Percentiles rank a stretch among this genome's conserved stretches.
Evolutionary conservation across 1,140 invertebrate genomes (phyloP).

Genomic region (Diorhabda elongata): DNA sequence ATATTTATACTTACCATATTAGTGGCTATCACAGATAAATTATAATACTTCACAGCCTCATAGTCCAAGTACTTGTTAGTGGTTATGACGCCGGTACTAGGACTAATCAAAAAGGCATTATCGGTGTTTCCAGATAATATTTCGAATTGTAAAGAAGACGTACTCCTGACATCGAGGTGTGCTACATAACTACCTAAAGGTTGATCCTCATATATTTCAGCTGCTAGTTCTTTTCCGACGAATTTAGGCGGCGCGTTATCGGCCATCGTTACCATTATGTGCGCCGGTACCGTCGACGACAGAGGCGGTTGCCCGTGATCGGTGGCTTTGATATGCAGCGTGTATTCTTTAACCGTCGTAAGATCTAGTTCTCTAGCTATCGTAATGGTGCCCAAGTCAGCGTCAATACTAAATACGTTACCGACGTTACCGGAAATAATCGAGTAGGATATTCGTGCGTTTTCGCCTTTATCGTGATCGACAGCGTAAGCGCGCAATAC

Average conservation of each 20-base stretch:
- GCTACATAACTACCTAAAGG: conserved; percentile 72
- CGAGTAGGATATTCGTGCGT: conserved; percentile 74
- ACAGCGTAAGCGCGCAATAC: conserved; percentile 71
- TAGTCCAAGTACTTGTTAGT: conserved; percentile 74
- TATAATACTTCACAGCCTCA: conserved; percentile 72
- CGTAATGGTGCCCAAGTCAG: conserved; percentile 69
- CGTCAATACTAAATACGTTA: conserved; percentile 76
- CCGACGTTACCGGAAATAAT: conserved; percentile 82
- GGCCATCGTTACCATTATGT: conserved; percentile 82
- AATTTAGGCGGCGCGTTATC: conserved; percentile 85
- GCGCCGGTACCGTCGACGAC: conserved; percentile 73
- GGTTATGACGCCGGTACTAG: conserved; percentile 76
- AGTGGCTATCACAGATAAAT: conserved; percentile 76
- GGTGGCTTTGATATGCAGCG: conserved; percentile 74
- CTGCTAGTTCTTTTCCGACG: conserved; percentile 49
- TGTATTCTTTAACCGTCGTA: conserved; percentile 69
- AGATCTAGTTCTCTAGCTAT: conserved; percentile 72
- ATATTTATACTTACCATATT: conserved; percentile 67
- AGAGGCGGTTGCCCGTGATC: conserved; percentile 75
- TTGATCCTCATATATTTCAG: conserved; percentile 83
- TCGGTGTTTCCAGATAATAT: conserved; percentile 73
- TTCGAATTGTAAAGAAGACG: conserved; percentile 76
- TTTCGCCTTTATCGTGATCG: conserved; percentile 77
- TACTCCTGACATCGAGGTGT: conserved; percentile 71
- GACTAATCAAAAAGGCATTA: conserved; percentile 76